Evolutionary conservation across 1,140 invertebrate species (phyloP), one percentile per base, ranked within the genome.

Genomic region (Propsilocerus akamusi): DNA sequence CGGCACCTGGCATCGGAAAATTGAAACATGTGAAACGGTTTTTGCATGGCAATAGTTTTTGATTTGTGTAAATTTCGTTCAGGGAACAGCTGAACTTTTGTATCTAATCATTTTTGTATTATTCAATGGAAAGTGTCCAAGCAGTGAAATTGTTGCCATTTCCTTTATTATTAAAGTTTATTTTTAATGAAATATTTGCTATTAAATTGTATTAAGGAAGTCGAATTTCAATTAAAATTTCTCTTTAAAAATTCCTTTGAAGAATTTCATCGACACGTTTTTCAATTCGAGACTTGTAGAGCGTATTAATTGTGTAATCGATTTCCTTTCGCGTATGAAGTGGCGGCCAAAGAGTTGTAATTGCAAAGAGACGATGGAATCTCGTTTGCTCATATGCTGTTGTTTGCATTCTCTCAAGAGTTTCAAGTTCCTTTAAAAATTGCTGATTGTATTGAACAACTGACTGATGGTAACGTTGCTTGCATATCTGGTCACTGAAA

Each of bases 291-390:
- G 34, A 20, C 22, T 41, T 41, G 22, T 41, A 41, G 1, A 41
- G 17, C 17, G 22, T 20, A 20, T 41, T 41, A 20, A 41, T 17
- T 17, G 34, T 41, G 10, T 34, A 49, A 3, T 49, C 48, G 17
- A 49, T 49, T 23, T 49, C 48, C n/a, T 49, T 49, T 10, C 30
- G 26, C 4, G 48, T 49, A 14, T 49, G 48, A 12, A 49, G 20
- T 12, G 48, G 48, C n/a, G 48, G 48, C 48, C 48, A 49, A 10
- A 49, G 12, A 12, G 48, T 49, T 4, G 48, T 34, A 14, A 49
- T 49, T 4, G 48, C 48, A 49, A 49, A 49, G 25, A 32, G 32
- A 34, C 48, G 17, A 34, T 49, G 17, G 20, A 49, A 49, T 34
- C 48, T 26, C 25, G 37, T 49, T 8, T 26, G 26, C 4, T 49